phyloP scores from a whole-genome alignment of 2,797 vertebrate genomes.

The Eospalax fontanierii region DNA sequence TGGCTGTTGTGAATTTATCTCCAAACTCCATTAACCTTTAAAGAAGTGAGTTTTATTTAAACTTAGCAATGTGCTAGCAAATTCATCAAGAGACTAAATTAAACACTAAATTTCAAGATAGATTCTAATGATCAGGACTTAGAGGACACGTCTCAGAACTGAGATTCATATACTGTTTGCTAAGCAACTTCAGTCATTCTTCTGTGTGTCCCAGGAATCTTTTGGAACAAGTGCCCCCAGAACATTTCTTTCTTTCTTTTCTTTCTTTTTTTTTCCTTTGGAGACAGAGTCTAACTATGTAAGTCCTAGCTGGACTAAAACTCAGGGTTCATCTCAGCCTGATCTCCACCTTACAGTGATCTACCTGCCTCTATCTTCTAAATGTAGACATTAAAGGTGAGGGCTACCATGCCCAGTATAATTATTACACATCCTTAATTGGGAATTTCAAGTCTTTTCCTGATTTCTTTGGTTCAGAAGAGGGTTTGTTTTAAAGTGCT shows the following conservation, averaged over 20 bases:
- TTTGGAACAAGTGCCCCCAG: not conserved
- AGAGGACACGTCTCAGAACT: not conserved
- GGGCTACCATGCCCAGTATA: not conserved
- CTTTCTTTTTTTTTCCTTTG: too few relatives aligned
- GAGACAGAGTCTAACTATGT: too few relatives aligned
- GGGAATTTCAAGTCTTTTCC: not conserved
- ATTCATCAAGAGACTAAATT: not conserved
- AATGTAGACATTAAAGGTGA: too few relatives aligned
- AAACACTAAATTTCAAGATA: not conserved
- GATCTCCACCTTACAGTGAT: too few relatives aligned
- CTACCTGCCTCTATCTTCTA: too few relatives aligned
- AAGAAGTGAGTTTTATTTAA: not conserved
- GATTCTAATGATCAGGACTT: not conserved
- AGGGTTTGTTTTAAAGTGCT: not conserved
- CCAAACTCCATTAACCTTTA: not conserved
- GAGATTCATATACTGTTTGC: not conserved
- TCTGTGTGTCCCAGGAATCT: not conserved
- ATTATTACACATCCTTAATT: not conserved
- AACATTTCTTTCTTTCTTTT: too few relatives aligned
- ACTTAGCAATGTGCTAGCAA: not conserved
- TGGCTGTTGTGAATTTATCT: not conserved
- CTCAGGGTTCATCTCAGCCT: too few relatives aligned
- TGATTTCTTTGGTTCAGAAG: not conserved
- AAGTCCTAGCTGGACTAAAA: too few relatives aligned
- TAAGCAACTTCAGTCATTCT: not conserved